These are phyloP conservation scores for Odontothrips loti DNA, from an alignment of 2,888 invertebrate genomes.

Conservation along the genomic window DNA sequence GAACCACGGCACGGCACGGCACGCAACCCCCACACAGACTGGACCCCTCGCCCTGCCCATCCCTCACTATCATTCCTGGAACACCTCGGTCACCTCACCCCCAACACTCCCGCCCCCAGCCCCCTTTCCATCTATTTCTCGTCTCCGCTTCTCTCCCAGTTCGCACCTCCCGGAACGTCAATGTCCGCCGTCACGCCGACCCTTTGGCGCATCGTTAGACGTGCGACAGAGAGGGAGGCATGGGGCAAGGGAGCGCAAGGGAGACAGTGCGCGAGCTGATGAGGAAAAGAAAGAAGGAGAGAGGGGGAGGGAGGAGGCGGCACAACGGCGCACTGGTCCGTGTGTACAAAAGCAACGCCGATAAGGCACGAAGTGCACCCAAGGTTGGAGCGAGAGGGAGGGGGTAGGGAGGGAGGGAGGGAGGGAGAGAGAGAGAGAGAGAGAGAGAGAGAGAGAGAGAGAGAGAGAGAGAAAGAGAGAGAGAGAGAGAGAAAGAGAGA, in stretches of 20 bases:
- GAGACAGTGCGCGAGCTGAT: too few relatives aligned
- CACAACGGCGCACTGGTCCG: background rate
- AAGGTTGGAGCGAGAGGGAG: background rate
- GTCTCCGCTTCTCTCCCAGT: too few relatives aligned
- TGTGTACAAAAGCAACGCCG: conserved; percentile 1
- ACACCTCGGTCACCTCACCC: background rate
- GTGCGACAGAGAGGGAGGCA: too few relatives aligned
- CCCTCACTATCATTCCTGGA: background rate
- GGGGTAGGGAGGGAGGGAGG: background rate
- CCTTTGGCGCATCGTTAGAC: too few relatives aligned
- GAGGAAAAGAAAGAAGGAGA: too few relatives aligned
- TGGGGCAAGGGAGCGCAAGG: too few relatives aligned
- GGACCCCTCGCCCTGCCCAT: background rate
- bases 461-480: too few relatives aligned
- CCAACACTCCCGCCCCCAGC: background rate
- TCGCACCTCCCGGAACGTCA: too few relatives aligned
- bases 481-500: background rate
- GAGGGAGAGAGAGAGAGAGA: background rate
- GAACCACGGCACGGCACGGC: too few relatives aligned
- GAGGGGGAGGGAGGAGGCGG: too few relatives aligned
- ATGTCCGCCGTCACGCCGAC: background rate
- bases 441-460: background rate
- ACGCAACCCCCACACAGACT: background rate
- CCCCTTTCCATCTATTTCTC: background rate
- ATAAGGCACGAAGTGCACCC: conserved; percentile 3